Base-by-base conservation (phyloP, 2,113 vertebrate genomes). In the Toxotes jaculatrix region DNA sequence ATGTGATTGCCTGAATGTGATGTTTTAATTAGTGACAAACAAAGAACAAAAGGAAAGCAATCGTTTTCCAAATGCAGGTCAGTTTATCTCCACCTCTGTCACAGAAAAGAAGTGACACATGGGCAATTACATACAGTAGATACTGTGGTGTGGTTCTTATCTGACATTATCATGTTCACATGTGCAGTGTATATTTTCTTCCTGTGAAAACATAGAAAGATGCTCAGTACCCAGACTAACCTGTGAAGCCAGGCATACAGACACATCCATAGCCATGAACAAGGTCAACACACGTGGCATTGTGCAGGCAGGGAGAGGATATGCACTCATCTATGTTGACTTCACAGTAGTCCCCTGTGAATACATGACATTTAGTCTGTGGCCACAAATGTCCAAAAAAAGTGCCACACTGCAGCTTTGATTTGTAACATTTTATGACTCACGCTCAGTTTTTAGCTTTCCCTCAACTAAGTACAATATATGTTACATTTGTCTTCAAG, bases 261-360 rank as follows among this genome's bases (percentile, higher is more conserved):
- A 87, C 6, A 51, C 94, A 96, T 86, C 90, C 68, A 27, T 94
- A 96, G 69, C 93, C 85, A 23, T 77, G 73, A 43, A 86, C 57
- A n/a, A 95, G 84, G 77, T 97, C 94, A 79, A 90, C 16, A 83
- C 95, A 97, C 0, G 90, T 94, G 63, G 91, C 92, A 14, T 92
- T 94, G 85, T 95, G 91, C 55, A 93, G 81, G 77, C 94, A 97
- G 5, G 94, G 94, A 27, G 90, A 95, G n/a, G 93, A 96, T 3
- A 88, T 78, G 78, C 94, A 96, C 83, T 96, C 95, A 47, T 97
- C 93, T 81, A 93, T 84, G 80, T 95, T 93, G 88, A 94, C 91
- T 92, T 97, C 95, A 96, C 95, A 96, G 79, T 89, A 84, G 71
- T 74, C 51, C 7, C 95, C 95, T 96, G 83, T 56, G 72, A 80